A percentile compares a stretch with the other conserved stretches of the same genome.
phyloP scores from a whole-genome alignment of 2,113 vertebrate genomes.

The Ornithorhynchus anatinus region DNA sequence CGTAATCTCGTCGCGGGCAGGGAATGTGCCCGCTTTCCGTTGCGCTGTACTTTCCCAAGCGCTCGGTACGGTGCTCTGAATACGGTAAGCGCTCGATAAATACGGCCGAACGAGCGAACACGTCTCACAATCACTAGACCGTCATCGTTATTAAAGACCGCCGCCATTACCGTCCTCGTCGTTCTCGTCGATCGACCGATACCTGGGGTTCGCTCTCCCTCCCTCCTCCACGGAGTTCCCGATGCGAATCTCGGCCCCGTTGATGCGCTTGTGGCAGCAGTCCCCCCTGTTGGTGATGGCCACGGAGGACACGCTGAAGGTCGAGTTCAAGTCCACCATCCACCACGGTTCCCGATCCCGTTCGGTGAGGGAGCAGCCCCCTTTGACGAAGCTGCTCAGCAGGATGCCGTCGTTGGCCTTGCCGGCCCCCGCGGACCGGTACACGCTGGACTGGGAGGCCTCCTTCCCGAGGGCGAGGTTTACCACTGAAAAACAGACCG shows the following conservation, averaged over 20 bases:
- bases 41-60: too few species aligned
- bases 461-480: conserved; percentile 25
- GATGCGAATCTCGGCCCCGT: conserved; percentile 37
- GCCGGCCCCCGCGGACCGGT: neutral
- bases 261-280: conserved; percentile 8
- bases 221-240: conserved; percentile 20
- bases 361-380: conserved; percentile 23
- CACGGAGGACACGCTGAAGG: conserved; percentile 7
- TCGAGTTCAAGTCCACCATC: conserved; percentile 32
- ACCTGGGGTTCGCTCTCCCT: conserved; percentile 41
- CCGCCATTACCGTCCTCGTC: too few species aligned
- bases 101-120: too few species aligned
- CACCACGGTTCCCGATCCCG: conserved; percentile 37
- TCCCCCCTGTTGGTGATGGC: conserved; percentile 39
- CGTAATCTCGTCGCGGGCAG: too few species aligned
- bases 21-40: too few species aligned
- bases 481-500: conserved; percentile 15
- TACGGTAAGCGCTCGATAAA: too few species aligned
- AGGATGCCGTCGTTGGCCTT: conserved; percentile 28
- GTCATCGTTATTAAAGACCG: too few species aligned
- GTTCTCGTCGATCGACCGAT: too few species aligned
- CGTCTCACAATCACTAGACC: too few species aligned
- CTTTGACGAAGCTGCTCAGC: conserved; percentile 3
- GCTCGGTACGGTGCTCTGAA: too few species aligned
- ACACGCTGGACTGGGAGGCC: conserved; percentile 27